Base-by-base conservation (phyloP, 2,888 invertebrate genomes). In the Catocala sponsa region DNA sequence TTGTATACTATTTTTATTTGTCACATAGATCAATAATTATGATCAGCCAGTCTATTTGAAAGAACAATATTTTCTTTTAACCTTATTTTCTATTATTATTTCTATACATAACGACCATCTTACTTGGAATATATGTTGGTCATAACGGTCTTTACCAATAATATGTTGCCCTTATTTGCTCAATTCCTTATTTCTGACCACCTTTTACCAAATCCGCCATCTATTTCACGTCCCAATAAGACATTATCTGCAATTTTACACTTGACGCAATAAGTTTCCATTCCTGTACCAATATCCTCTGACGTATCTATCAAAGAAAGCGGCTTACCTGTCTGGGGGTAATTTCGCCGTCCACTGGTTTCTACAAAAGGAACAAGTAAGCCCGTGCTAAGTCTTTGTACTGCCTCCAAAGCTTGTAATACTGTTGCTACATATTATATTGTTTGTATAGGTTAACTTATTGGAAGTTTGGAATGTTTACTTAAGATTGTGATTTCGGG, bases 321-420 rank as follows among this genome's bases (percentile, higher is more conserved):
- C 90, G 87, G 91, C 90, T 93, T 93, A 91, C 91, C 90, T 91
- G 88, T 84, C 87, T 89, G 77, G 86, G 84, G 91, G 91, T 90
- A 94, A 94, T 94, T 94, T 94, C 91, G 87, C 88, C 84, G 92
- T 92, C 92, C 92, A 89, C 88, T 92, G 94, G 89, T 79, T 90
- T 76, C 83, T 74, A 78, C 80, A 80, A 88, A 89, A 91, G 86
- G 82, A 86, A 81, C 85, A 81, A 6, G 85, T 89, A 89, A 91
- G 89, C 87, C 77, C 79, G 72, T 76, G 80, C 81, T 90, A 86
- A 89, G 86, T 85, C 89, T 89, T 87, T 89, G 89, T 87, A 81
- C 81, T 79, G 77, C 79, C 76, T 81, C 72, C 67, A 60, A 71
- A 72, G 72, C 80, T 74, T 79, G 85, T 84, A 79, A 80, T 81